Evolutionary conservation across 1,140 invertebrate species (phyloP), one percentile per base, ranked within the genome.

Genomic region (Planococcus citri): DNA sequence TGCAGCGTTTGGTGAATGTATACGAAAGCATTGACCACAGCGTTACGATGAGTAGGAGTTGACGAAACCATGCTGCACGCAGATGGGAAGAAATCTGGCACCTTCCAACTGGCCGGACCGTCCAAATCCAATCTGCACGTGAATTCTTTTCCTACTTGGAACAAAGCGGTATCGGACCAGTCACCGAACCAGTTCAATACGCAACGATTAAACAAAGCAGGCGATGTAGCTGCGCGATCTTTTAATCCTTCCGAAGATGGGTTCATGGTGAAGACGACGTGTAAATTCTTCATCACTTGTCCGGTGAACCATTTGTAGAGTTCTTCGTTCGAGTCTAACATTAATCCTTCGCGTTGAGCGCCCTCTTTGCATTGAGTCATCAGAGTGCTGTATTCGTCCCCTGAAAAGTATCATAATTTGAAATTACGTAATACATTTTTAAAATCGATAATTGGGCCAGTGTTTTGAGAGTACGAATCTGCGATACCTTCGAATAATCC

Each of bases 321-420:
- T 79, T 99, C 97, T 78, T 99, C 97, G 71, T 91, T 92, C 0
- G 95, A 97, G 79, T 99, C 97, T 10, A 99, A 80, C 96, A 99
- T 99, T 0, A 98, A 80, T 9, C 97, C 97, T 82, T 98, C 95
- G 67, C 96, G 83, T 76, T 98, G 95, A 12, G 96, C 94, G 0
- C 96, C 96, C 80, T 99, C 97, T 79, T 99, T 99, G 77, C 97
- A 99, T 79, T 99, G 97, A 1, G 95, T 99, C 95, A 99, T 99
- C 60, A 99, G 80, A 0, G 97, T 97, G 0, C 95, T 96, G 78
- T 97, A 97, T 77, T 99, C 97, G 78, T 99, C 97, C 22, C 94
- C 87, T 78, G 71, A 60, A 72, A 72, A 33, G 24, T n/a, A 25
- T 8, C 33, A 68, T 38, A 67, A 33, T 27, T 61, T 25, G 2